A percentile compares a stretch with the other conserved stretches of the same genome.
Conservation (phyloP, 2,888 invertebrate species). For the Drosophila neonasuta region DNA sequence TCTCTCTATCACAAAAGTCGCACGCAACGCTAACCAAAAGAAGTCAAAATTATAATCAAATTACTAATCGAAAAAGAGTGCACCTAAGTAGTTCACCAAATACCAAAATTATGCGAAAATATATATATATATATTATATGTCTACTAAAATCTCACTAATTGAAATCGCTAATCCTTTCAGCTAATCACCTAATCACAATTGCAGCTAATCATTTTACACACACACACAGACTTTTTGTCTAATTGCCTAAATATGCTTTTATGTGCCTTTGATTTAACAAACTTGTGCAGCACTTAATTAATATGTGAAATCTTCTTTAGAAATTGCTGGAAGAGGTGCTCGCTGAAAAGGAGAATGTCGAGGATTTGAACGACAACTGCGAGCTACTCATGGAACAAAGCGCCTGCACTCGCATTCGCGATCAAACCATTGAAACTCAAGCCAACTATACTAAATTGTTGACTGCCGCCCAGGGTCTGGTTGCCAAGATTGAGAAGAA, state of each 20-base stretch:
- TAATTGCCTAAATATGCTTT: slow-evolving; percentile 53
- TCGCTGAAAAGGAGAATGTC: slow-evolving; percentile 88
- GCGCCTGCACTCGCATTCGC: slow-evolving; percentile 91
- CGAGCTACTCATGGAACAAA: slow-evolving; percentile 92
- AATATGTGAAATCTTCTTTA: slow-evolving; percentile 33
- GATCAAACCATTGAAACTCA: slow-evolving; percentile 93
- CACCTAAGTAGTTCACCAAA: slow-evolving; percentile 42
- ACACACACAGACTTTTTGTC: slow-evolving; percentile 48
- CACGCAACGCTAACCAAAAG: slow-evolving; percentile 67
- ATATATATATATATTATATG: slow-evolving; percentile 26
- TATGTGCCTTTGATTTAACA: slow-evolving; percentile 45
- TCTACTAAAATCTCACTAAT: slow-evolving; percentile 59
- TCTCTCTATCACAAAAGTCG: slow-evolving; percentile 37
- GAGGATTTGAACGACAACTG: slow-evolving; percentile 94
- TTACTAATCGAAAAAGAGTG: slow-evolving; percentile 44
- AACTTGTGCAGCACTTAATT: slow-evolving; percentile 7
- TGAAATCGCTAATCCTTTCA: slow-evolving; percentile 57
- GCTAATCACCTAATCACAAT: slow-evolving; percentile 51
- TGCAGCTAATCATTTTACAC: slow-evolving; percentile 70
- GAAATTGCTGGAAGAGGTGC: slow-evolving; percentile 89
- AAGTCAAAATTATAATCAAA: slow-evolving; percentile 37
- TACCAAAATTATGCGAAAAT: slow-evolving; percentile 34
- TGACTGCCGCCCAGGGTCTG: slow-evolving; percentile 90
- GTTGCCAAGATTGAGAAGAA: slow-evolving; percentile 95
- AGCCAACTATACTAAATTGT: slow-evolving; percentile 89